phyloP scores from a whole-genome alignment of 2,888 invertebrate genomes.

The Zhuqinia jingwanae region DNA sequence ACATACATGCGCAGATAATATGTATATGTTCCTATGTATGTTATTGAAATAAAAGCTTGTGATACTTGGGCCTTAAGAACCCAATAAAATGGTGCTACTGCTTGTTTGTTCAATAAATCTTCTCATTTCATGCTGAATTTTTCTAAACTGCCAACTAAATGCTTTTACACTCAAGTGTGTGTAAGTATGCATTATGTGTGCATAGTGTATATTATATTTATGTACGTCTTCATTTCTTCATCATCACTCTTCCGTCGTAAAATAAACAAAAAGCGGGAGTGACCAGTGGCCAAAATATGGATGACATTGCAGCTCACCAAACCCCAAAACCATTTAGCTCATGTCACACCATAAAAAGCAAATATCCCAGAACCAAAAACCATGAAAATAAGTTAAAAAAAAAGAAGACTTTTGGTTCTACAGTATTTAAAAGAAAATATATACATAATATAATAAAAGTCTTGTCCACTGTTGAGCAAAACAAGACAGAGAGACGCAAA shows the following conservation, averaged over 20 bases:
- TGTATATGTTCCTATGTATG: not conserved
- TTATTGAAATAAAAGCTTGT: not conserved
- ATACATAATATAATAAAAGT: conserved; percentile 52
- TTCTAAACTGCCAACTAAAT: conserved; percentile 18
- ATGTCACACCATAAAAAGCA: conserved; percentile 61
- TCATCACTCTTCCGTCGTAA: not conserved
- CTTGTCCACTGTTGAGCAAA: not conserved
- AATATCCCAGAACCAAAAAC: conserved; percentile 49
- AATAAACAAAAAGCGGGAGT: conserved; percentile 68
- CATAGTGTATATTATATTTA: not conserved
- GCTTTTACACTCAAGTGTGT: not conserved
- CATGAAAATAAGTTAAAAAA: conserved; percentile 51
- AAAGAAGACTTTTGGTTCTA: conserved; percentile 21
- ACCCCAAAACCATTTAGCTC: conserved; percentile 57
- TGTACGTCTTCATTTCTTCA: not conserved
- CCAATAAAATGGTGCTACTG: not conserved
- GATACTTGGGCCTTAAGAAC: not conserved
- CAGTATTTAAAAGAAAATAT: conserved; percentile 16
- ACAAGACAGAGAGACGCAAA: not conserved
- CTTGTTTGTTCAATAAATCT: conserved; percentile 77
- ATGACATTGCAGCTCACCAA: conserved; percentile 33
- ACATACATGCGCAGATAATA: not conserved
- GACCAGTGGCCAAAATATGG: conserved; percentile 75
- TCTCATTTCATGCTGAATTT: conserved; percentile 42
- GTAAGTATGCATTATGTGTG: not conserved